phyloP scores from a whole-genome alignment of 2,113 vertebrate species.

The Corythaeola cristata region DNA sequence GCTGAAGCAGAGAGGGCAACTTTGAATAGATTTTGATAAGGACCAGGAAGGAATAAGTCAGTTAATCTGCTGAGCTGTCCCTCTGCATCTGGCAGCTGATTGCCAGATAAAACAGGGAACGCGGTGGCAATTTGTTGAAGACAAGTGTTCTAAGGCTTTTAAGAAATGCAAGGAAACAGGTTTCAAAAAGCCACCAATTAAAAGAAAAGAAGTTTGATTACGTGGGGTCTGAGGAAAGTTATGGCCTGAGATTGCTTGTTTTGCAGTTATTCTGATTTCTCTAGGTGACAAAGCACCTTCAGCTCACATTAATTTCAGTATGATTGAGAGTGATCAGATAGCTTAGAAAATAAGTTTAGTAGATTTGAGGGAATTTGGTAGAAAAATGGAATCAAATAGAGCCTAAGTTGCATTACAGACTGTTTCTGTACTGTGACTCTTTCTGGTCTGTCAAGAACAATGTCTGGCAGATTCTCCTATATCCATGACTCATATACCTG shows the following conservation, averaged over 20 bases:
- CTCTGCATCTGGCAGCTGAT: not conserved
- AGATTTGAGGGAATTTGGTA: not conserved
- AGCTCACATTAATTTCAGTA: not conserved
- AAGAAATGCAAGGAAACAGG: not conserved
- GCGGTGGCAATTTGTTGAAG: not conserved
- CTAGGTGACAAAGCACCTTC: not conserved
- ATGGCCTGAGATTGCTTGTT: not conserved
- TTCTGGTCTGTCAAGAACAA: not conserved
- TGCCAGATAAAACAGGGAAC: not conserved
- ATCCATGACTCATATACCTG: not conserved
- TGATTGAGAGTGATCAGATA: not conserved
- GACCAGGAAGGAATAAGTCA: not conserved
- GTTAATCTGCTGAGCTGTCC: not conserved
- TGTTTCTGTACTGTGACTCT: not conserved
- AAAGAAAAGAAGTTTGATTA: not conserved
- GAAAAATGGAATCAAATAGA: not conserved
- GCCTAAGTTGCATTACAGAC: not conserved
- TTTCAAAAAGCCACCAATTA: not conserved
- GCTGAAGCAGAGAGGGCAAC: not conserved
- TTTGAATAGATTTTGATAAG: not conserved
- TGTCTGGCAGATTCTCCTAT: not conserved
- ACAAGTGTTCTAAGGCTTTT: not conserved
- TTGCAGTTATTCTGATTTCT: not conserved
- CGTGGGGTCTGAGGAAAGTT: not conserved
- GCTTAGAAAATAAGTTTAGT: not conserved